These are phyloP conservation scores for Adrianichthys oophorus DNA, from an alignment of 2,797 vertebrate species.

Conservation along the genomic window DNA sequence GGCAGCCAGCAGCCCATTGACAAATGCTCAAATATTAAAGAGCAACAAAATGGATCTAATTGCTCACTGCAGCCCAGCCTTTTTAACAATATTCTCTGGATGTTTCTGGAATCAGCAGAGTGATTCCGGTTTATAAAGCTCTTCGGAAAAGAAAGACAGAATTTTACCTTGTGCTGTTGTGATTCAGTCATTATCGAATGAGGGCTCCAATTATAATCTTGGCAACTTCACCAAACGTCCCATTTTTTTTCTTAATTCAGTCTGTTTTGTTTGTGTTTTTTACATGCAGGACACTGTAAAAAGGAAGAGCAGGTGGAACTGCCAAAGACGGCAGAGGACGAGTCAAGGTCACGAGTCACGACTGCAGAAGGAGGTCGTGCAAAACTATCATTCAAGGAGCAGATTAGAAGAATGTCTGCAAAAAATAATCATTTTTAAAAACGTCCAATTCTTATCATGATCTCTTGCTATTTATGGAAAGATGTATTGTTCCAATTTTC, in stretches of 20 bases:
- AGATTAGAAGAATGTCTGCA: constrained; percentile 29
- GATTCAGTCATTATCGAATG: constrained; percentile 7
- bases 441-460: constrained; percentile 29
- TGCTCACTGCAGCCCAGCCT: constrained; percentile 45
- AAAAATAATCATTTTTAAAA: constrained; percentile 35
- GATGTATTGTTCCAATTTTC: too few relatives aligned
- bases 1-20: constrained; percentile 57
- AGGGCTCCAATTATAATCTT: constrained; percentile 21
- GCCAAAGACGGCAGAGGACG: constrained; percentile 27
- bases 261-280: constrained; percentile 19
- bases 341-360: constrained; percentile 53
- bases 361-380: constrained; percentile 35
- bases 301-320: constrained; percentile 23
- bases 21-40: constrained; percentile 70
- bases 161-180: constrained; percentile 15
- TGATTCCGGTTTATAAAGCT: constrained; percentile 35
- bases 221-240: constrained; percentile 7
- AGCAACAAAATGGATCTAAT: constrained; percentile 66
- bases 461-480: constrained; percentile 16
- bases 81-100: constrained; percentile 52
- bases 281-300: constrained; percentile 18
- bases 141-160: constrained; percentile 19
- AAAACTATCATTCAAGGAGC: constrained; percentile 53
- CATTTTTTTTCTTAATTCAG: constrained; percentile 27
- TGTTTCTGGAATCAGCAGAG: constrained; percentile 26